Conservation (phyloP, 2,888 invertebrate species). For the Limnephilus lunatus region DNA sequence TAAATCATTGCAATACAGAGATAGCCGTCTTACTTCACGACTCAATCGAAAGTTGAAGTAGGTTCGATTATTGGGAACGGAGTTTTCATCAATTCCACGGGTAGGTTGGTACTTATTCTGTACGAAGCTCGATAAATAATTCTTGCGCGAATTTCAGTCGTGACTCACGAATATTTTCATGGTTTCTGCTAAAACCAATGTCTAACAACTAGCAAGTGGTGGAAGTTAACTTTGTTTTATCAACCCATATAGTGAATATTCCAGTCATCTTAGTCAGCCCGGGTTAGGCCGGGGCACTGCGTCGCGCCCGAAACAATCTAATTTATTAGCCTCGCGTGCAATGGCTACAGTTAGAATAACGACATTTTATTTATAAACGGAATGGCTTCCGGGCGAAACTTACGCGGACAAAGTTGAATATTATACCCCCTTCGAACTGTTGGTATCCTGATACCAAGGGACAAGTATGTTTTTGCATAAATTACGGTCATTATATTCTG, state of each 20-base stretch:
- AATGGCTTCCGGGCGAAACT: slow-evolving; percentile 62
- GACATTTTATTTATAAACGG: slow-evolving; percentile 60
- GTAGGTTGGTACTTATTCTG: slow-evolving; percentile 13
- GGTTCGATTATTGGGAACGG: slow-evolving; percentile 45
- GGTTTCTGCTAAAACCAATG: slow-evolving; percentile 61
- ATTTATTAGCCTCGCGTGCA: slow-evolving; percentile 65
- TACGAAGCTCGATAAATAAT: slow-evolving; percentile 53
- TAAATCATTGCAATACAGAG: slow-evolving; percentile 41
- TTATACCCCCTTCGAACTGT: slow-evolving; percentile 52
- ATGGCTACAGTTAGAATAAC: slow-evolving; percentile 55
- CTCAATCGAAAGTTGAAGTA: slow-evolving; percentile 52
- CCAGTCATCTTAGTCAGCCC: slow-evolving; percentile 56
- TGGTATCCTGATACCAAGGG: slow-evolving; percentile 54
- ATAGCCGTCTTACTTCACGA: slow-evolving; percentile 47
- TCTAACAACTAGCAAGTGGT: slow-evolving; percentile 59
- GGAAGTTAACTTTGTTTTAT: slow-evolving; percentile 58
- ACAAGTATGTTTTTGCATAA: slow-evolving; percentile 61
- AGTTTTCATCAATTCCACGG: slow-evolving; percentile 47
- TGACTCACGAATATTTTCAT: slow-evolving; percentile 64
- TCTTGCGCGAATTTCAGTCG: slow-evolving; percentile 63
- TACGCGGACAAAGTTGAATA: slow-evolving; percentile 37
- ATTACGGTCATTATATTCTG: slow-evolving; percentile 60
- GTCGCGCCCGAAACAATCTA: slow-evolving; percentile 60
- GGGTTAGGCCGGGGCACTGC: slow-evolving; percentile 47
- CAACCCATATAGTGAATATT: slow-evolving; percentile 62